Base-by-base conservation (phyloP, 2,797 vertebrate species). In the Melanotaenia trifasciata region DNA sequence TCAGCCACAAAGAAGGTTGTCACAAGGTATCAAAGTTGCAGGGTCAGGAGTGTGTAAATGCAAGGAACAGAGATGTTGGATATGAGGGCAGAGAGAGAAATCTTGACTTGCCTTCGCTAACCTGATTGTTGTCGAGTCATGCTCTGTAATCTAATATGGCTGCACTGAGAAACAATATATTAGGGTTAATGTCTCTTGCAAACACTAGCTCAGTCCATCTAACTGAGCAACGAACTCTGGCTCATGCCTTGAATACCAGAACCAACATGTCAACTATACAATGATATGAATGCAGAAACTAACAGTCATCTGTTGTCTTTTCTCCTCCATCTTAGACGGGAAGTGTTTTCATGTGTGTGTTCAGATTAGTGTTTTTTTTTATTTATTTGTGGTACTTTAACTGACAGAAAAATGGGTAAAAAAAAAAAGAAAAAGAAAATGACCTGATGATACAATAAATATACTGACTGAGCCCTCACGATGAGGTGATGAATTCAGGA, bases 141-240 rank as follows among this genome's bases (percentile, higher is more conserved):
- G 79, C 72, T 72, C 63, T 74, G 70, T 92, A 93, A 93, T 92
- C 84, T 84, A 88, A 92, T 93, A 88, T 81, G 20, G 53, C 18
- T 67, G 76, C 70, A 64, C 66, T 72, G 73, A 67, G 71, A 83
- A 82, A 91, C 88, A 90, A 92, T 86, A 82, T 81, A 81, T 78
- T 81, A 79, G 73, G 76, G 79, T 86, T 56, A 76, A 68, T 63
- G 66, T 76, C 60, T n/a, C 72, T 65, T 59, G 61, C 56, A 70
- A 54, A 78, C 33, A 62, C 45, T 58, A 60, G 59, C 75, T 66
- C 57, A 64, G 50, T 74, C 80, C 30, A 54, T 84, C 76, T 78
- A 75, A 72, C 75, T 56, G 79, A 40, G 69, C 73, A 58, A 67
- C 75, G 74, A 85, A 74, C 76, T 85, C 67, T 22, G 40, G 63